Base-by-base conservation (phyloP, 2,113 vertebrate genomes). In the Pterocles gutturalis region DNA sequence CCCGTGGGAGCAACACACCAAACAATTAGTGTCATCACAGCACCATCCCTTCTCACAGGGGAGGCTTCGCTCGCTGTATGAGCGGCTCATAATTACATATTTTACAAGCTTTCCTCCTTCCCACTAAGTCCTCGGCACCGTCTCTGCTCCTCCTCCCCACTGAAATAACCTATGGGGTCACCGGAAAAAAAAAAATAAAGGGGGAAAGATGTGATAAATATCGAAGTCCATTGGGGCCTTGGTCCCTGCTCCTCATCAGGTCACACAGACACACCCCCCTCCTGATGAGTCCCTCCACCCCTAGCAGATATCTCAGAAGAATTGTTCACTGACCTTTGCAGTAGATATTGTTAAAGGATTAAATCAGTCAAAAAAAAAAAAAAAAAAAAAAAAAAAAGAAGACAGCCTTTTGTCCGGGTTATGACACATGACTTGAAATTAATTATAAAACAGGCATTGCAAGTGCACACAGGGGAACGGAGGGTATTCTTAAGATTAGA, bases 341-440 rank as follows among this genome's bases (percentile, higher is more conserved):
- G 65, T 24, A 91, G 88, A 72, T 96, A 95, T 6, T 67, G 83
- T 93, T 80, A 71, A 79, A 78, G 83, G 86, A 67, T 91, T 72
- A 86, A 75, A 90, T 70, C 55, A 46, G 64, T 82, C 78, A 78
- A 76, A 94, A 81, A 51, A 54, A 60, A 38, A 3, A 3, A 77
- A 58, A 43, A 33, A 33, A 57, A 60, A 61, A 17, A 17, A 9
- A 43, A 58, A n/a, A 73, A 58, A 31, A 70, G 53, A 45, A 65
- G 31, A 76, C 38, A 76, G 61, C 64, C 11, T 71, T 90, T 90
- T 91, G 21, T 93, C 45, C 22, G 0, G 60, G 43, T 67, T 75
- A 66, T 81, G 76, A 77, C 54, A 45, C 17, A 16, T 4, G 3
- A 45, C 36, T 93, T 54, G 45, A 89, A 65, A 76, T 84, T 89